Evolutionary conservation across 2,797 vertebrate genomes (phyloP).

Genomic region (Aplochiton taeniatus): DNA sequence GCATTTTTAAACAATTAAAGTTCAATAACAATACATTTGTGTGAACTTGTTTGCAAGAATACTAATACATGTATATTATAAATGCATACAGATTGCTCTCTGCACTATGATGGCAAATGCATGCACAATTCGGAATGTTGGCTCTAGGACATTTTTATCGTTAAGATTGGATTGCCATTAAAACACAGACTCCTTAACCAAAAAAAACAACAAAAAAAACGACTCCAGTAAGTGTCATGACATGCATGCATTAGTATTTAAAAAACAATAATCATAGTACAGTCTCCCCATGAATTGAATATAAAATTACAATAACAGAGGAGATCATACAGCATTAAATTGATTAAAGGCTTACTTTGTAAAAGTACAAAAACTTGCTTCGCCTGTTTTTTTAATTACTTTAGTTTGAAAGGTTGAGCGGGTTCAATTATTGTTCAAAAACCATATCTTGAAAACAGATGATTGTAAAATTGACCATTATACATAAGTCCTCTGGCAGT

Average conservation of each 20-base stretch:
- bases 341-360: conserved; percentile 8
- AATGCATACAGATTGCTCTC: not conserved
- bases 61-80: not conserved
- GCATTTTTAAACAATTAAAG: conserved; percentile 6
- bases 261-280: conserved; percentile 5
- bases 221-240: not conserved
- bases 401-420: conserved; percentile 42
- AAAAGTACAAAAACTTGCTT: conserved; percentile 30
- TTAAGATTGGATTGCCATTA: no score
- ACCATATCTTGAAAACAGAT: not conserved
- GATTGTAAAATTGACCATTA: no score
- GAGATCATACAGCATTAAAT: conserved; percentile 16
- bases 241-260: no score
- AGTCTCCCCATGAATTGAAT: conserved; percentile 11
- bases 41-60: not conserved
- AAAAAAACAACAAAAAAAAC: no score
- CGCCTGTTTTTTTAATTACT: conserved; percentile 50
- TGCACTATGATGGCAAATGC: no score
- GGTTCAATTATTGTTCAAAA: conserved; percentile 30
- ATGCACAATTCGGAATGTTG: no score
- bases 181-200: no score
- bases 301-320: conserved; percentile 5
- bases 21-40: not conserved
- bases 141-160: no score
- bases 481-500: no score